These are phyloP conservation scores for Athene noctua DNA, from an alignment of 2,113 vertebrate genomes.

Conservation along the genomic window DNA sequence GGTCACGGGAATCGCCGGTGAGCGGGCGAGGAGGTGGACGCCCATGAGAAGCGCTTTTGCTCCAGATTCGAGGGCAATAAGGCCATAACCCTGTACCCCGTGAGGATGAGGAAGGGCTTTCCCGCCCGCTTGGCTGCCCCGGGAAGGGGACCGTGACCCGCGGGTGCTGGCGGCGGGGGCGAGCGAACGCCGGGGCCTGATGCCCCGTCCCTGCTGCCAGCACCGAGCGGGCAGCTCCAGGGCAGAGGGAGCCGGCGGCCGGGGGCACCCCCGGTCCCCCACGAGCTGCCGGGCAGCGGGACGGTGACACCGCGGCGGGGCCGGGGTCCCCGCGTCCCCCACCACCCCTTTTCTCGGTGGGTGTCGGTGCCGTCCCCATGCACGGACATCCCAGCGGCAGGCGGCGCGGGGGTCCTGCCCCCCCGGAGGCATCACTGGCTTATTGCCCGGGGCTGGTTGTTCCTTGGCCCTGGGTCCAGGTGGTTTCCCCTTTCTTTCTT, in stretches of 20 bases:
- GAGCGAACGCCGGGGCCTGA: fast-evolving
- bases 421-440: background rate
- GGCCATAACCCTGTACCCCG: background rate
- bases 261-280: background rate
- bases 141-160: background rate
- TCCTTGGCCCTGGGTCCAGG: background rate
- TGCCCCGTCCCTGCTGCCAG: background rate
- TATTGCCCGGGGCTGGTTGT: background rate
- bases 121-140: background rate
- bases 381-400: background rate
- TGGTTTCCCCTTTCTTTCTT: background rate
- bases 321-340: background rate
- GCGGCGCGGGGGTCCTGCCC: background rate
- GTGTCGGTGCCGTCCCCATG: background rate
- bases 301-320: fast-evolving
- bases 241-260: background rate
- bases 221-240: background rate
- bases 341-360: background rate
- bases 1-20: fast-evolving
- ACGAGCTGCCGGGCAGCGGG: fast-evolving
- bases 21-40: fast-evolving
- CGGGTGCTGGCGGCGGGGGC: fast-evolving
- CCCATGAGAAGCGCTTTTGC: background rate
- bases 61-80: background rate
- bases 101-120: background rate